phyloP scores from a whole-genome alignment of 1,140 invertebrate species.

The Sogatella furcifera region DNA sequence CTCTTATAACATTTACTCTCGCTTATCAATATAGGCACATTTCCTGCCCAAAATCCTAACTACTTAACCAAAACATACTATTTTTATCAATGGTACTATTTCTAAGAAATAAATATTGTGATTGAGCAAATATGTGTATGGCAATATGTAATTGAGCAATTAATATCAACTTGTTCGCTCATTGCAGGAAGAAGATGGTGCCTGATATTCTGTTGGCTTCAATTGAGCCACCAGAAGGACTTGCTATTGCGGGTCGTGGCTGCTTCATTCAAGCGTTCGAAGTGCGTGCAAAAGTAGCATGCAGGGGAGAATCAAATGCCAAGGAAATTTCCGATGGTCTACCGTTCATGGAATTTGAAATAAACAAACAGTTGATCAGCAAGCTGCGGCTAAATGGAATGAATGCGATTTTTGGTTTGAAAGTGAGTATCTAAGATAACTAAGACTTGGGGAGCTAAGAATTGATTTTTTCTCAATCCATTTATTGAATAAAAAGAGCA shows the following conservation, averaged over 20 bases:
- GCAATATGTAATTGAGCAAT: too few species aligned
- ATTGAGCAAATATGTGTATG: too few species aligned
- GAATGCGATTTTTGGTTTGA: constrained; percentile 83
- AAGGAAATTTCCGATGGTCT: constrained; percentile 88
- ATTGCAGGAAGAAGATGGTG: constrained; percentile 62
- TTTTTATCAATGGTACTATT: too few species aligned
- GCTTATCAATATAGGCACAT: too few species aligned
- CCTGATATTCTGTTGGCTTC: constrained; percentile 86
- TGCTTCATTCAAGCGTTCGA: constrained; percentile 69
- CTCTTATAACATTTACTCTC: too few species aligned
- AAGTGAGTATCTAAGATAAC: too few species aligned
- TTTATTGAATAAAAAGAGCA: too few species aligned
- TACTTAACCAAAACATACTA: too few species aligned
- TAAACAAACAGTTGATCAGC: constrained; percentile 82
- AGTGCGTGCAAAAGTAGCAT: constrained; percentile 64
- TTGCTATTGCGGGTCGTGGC: constrained; percentile 62
- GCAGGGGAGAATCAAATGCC: constrained; percentile 76
- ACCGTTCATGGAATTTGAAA: constrained; percentile 91
- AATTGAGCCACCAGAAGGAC: constrained; percentile 65
- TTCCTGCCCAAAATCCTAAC: too few species aligned
- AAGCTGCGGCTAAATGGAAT: constrained; percentile 88
- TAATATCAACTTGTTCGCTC: neutral
- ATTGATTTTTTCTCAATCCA: too few species aligned
- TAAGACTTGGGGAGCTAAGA: too few species aligned
- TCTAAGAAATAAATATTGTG: too few species aligned